Percentiles rank a stretch among this genome's conserved stretches.
Conservation (phyloP, 2,888 invertebrate species). For the Fragum sueziense region DNA sequence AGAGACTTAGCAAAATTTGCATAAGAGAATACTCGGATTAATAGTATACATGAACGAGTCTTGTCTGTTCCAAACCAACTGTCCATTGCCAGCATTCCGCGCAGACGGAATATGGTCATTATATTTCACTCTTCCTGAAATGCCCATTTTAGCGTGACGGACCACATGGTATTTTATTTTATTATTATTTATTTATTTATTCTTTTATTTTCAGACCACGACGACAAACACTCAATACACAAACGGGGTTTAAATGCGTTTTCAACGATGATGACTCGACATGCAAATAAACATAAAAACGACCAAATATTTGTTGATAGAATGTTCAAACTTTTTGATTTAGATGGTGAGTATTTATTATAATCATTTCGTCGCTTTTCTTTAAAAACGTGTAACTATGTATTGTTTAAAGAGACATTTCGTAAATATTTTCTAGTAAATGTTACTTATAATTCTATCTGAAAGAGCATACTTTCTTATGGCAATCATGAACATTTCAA, state of each 20-base stretch:
- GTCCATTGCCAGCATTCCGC: neutral
- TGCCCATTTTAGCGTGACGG: neutral
- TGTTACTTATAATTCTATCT: no score
- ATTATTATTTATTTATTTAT: neutral
- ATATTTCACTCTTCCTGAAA: neutral
- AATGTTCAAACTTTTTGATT: constrained; percentile 56
- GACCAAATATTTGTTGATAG: constrained; percentile 53
- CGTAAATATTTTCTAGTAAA: no score
- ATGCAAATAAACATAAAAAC: constrained; percentile 52
- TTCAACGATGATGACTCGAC: constrained; percentile 53
- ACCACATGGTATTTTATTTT: neutral
- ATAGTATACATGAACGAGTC: neutral
- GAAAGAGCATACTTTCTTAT: no score
- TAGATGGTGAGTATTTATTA: constrained; percentile 51
- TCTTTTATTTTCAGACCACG: constrained; percentile 37
- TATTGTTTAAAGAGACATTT: no score
- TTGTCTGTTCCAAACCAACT: neutral
- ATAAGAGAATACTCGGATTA: no score
- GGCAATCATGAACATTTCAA: no score
- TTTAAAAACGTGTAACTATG: no score
- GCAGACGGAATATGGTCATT: neutral
- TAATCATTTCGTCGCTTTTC: no score
- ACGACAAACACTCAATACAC: constrained; percentile 30
- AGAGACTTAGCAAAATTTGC: no score
- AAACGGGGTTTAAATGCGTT: constrained; percentile 39